Evolutionary conservation across 2,797 vertebrate species (phyloP).

Genomic region (Momotus momota): DNA sequence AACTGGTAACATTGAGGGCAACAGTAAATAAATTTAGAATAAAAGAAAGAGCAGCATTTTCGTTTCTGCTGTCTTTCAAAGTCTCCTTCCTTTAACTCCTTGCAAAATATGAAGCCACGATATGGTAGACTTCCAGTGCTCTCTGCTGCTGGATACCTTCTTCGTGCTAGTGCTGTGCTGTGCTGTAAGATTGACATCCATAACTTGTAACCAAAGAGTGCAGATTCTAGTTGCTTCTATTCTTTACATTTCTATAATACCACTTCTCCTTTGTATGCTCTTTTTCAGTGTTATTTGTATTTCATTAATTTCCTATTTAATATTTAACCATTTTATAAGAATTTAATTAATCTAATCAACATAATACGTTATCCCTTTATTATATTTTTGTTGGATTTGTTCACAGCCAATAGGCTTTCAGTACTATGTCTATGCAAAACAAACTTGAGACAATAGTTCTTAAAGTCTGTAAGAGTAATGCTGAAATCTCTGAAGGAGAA

Average conservation of each 20-base stretch:
- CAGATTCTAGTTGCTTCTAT: neutral
- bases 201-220: neutral
- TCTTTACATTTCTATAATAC: neutral
- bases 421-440: neutral
- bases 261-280: neutral
- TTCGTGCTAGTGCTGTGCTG: neutral
- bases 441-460: neutral
- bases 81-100: neutral
- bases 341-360: neutral
- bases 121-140: neutral
- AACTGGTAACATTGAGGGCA: neutral
- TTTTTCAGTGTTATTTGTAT: neutral
- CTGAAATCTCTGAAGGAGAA: neutral
- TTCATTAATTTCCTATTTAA: conserved; percentile 3
- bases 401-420: neutral
- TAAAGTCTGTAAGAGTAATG: neutral
- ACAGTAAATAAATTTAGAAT: neutral
- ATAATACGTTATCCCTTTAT: neutral
- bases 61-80: neutral
- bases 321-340: neutral
- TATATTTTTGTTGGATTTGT: neutral
- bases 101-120: neutral
- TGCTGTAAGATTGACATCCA: too few relatives aligned
- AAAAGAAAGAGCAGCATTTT: neutral
- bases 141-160: neutral